Evolutionary conservation across 1,140 invertebrate genomes (phyloP).

Genomic region (Alviniconcha marisindica): DNA sequence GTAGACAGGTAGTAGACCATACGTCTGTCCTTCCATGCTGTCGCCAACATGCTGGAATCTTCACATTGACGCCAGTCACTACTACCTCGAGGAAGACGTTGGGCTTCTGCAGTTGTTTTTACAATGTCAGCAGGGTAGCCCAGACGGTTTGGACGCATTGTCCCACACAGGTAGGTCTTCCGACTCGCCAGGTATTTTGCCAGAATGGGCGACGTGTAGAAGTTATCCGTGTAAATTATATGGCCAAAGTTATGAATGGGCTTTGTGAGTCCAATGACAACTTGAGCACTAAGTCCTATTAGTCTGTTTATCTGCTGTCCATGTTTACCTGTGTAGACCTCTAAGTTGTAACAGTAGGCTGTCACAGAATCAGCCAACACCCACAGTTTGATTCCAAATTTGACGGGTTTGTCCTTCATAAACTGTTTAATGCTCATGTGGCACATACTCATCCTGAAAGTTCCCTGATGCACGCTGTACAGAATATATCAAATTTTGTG

Average conservation of each 20-base stretch:
- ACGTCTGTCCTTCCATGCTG: slow-evolving; percentile 47
- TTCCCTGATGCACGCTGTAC: not conserved
- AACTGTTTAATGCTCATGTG: slow-evolving; percentile 48
- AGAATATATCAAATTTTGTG: slow-evolving; percentile 3
- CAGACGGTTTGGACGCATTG: slow-evolving; percentile 40
- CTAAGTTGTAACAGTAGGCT: slow-evolving; percentile 44
- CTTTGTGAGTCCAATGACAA: slow-evolving; percentile 66
- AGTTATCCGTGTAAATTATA: slow-evolving; percentile 76
- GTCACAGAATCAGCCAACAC: slow-evolving; percentile 39
- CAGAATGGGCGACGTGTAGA: slow-evolving; percentile 70
- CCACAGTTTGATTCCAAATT: slow-evolving; percentile 54
- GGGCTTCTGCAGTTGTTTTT: not conserved
- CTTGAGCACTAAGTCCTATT: slow-evolving; percentile 64
- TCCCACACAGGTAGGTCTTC: slow-evolving; percentile 56
- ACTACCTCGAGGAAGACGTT: not conserved
- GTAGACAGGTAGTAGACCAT: slow-evolving; percentile 41
- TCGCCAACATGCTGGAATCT: slow-evolving; percentile 30
- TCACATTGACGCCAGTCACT: not conserved
- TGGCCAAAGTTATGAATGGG: slow-evolving; percentile 70
- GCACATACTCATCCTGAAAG: not conserved
- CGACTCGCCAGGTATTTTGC: slow-evolving; percentile 65
- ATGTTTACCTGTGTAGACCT: slow-evolving; percentile 45
- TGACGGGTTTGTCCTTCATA: slow-evolving; percentile 47
- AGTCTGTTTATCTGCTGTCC: slow-evolving; percentile 27
- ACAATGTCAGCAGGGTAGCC: slow-evolving; percentile 41